Evolutionary conservation across 2,888 invertebrate species (phyloP), one percentile per base, ranked within the genome.

Genomic region (Andrena chrysosceles): DNA sequence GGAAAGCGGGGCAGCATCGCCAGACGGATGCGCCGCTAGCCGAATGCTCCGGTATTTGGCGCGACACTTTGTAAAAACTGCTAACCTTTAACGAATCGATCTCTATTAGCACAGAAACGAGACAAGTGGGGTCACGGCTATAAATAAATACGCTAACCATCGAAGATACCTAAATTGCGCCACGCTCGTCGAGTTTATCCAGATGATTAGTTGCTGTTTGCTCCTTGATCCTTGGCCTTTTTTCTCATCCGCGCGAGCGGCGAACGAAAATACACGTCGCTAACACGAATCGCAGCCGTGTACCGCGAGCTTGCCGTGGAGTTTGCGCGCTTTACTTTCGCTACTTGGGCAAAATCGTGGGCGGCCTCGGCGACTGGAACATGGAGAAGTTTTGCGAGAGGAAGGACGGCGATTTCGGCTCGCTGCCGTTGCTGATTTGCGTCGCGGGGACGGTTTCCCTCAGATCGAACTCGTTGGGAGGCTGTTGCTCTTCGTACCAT

Each of bases 351-450:
- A 80, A 35, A 66, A 84, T 77, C 33, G 85, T 42, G 4, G 84
- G 85, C 20, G 87, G 85, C 48, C 86, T 77, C 16, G 88, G 89
- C 2, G 87, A 84, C 35, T 91, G 84, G 78, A 90, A 90, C 68
- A 91, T 85, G 56, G 86, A 83, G 26, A 84, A 85, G 76, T 88
- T 90, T 74, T 90, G 89, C 29, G 92, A 84, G 2, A 92, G 81
- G 54, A 89, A 92, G 1, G 94, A 93, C 26, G 93, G 93, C n/a
- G 93, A 91, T 71, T 93, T 94, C 35, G 88, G 91, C 60, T 88
- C 75, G 75, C 89, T 91, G 48, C 83, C 83, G 73, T 73, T 59
- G 74, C 71, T 26, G 63, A 68, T 2, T 49, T 62, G 35, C 5
- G 64, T 16, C 56, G 29, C 8, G 0, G 62, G 23, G 8, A 52